Base-by-base conservation (phyloP, 2,113 vertebrate genomes). In the Sisor rabdophorus region DNA sequence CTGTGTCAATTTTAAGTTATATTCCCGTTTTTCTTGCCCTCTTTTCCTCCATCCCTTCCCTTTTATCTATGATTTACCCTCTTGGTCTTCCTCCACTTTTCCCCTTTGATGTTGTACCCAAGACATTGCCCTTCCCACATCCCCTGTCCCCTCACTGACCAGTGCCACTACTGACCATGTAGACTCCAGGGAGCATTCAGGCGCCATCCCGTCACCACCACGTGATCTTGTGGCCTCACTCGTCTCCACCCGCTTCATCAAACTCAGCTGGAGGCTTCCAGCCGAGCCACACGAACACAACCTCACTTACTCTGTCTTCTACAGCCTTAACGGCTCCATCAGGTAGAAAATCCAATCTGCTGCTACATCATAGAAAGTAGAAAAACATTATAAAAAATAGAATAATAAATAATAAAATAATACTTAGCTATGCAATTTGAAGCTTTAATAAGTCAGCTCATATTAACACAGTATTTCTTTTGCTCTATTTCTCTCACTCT, bases 201-300 rank as follows among this genome's bases (percentile, higher is more conserved):
- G 96, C 86, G 95, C 95, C 26, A 78, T 94, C 79, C 94, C 97
- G 85, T 95, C 96, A 0, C 93, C 93, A 20, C 97, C 97, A 0
- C 90, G 97, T 4, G 97, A 99, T 4, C 93, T 99, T 0, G 95
- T 99, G 91, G 97, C 97, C 54, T 97, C 96, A 0, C 91, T 99
- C 26, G 97, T 99, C 75, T 99, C 97, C 85, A 99, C 97, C 11
- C 96, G 97, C 79, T 99, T 99, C 94, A 96, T 99, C 93, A 94
- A 97, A 86, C 85, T 99, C 87, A 97, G 94, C 0, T 99, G 97
- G 97, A 92, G 97, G 61, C 92, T 92, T 0, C 97, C 97, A 0
- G 95, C 92, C 0, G 97, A 99, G 71, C 93, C 95, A 16, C 94
- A 95, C 0, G 97, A 95, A 69, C 96, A 99, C 79, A 95, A 96